phyloP scores from a whole-genome alignment of 2,113 vertebrate genomes.

The Eudorcas thomsonii region DNA sequence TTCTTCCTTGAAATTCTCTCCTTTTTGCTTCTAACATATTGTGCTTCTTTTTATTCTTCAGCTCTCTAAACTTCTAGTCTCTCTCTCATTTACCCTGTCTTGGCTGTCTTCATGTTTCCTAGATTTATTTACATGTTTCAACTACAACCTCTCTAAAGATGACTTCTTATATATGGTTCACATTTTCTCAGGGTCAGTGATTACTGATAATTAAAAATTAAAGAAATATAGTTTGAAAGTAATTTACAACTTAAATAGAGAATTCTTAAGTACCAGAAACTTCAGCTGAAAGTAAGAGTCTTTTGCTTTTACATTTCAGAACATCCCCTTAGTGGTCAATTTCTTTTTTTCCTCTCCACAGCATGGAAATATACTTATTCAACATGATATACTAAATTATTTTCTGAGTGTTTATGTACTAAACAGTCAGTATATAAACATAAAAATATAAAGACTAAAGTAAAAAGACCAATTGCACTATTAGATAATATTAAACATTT shows the following conservation, averaged over 20 bases:
- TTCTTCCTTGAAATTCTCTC: background rate
- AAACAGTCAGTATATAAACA: background rate
- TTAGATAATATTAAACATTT: background rate
- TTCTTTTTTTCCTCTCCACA: background rate
- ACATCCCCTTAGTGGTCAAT: background rate
- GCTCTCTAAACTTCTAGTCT: background rate
- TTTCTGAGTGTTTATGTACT: background rate
- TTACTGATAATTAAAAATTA: background rate
- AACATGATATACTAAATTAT: background rate
- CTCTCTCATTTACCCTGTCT: background rate
- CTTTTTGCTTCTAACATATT: background rate
- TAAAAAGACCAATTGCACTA: background rate
- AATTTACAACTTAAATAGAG: background rate
- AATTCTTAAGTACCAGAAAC: background rate
- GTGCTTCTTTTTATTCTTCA: background rate
- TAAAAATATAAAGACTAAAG: background rate
- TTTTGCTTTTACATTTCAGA: slow-evolving; percentile 2
- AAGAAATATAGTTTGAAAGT: background rate
- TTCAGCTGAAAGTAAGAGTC: background rate
- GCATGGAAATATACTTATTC: background rate
- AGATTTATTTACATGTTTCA: background rate
- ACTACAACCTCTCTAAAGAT: background rate
- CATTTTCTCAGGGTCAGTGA: background rate
- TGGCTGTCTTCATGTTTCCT: background rate
- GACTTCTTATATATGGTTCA: background rate